Percentiles rank a stretch among this genome's conserved stretches.
These are phyloP conservation scores for Onychostruthus taczanowskii DNA, from an alignment of 2,113 vertebrate species.

Conservation along the genomic window DNA sequence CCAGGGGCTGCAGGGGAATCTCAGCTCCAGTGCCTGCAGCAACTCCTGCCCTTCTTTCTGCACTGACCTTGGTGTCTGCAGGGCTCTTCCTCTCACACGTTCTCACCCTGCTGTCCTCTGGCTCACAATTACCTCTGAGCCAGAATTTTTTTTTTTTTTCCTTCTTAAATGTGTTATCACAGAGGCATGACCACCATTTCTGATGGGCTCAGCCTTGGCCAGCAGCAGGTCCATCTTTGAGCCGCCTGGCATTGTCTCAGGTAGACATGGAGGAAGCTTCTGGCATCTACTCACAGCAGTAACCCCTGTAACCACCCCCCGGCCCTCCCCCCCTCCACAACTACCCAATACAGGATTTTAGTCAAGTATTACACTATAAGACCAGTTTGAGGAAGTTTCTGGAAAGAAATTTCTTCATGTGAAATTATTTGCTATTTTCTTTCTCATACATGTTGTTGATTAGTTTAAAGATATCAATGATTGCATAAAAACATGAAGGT, in stretches of 20 bases:
- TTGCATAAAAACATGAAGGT: background rate
- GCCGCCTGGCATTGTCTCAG: background rate
- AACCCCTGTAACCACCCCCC: background rate
- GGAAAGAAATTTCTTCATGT: background rate
- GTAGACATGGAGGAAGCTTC: background rate
- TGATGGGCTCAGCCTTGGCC: too few species aligned
- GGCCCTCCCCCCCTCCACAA: too few species aligned
- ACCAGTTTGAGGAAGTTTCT: background rate
- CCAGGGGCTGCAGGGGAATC: background rate
- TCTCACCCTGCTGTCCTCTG: background rate
- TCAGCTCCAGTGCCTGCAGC: background rate
- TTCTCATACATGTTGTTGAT: background rate
- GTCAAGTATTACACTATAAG: background rate
- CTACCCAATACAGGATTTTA: background rate
- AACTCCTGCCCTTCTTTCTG: background rate
- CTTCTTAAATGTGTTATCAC: background rate
- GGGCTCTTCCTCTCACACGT: fast-evolving
- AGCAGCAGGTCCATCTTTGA: background rate
- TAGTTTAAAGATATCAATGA: background rate
- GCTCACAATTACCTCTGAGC: background rate
- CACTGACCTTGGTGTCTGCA: background rate
- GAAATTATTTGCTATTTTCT: background rate
- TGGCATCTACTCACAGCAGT: background rate
- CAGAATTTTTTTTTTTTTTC: background rate
- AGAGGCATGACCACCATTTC: background rate